Conservation (phyloP, 2,113 vertebrate species). For the Platysternon megacephalum region DNA sequence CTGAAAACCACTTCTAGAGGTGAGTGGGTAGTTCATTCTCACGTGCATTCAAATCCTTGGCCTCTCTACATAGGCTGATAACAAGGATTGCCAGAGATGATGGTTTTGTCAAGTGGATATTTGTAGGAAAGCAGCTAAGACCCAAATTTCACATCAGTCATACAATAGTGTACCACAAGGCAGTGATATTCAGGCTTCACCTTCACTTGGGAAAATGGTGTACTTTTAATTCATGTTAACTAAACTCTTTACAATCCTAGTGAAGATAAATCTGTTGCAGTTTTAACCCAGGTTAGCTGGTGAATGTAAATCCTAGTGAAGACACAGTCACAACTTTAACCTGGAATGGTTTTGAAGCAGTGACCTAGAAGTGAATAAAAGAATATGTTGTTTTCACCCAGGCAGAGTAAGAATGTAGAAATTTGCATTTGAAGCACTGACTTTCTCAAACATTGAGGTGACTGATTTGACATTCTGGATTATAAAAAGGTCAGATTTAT, state of each 20-base stretch:
- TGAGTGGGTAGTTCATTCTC: rapidly evolving
- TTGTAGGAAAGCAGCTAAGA: background rate
- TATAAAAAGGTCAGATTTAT: background rate
- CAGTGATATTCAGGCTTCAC: background rate
- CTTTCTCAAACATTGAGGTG: background rate
- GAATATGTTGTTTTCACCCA: background rate
- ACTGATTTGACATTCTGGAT: background rate
- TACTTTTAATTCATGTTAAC: background rate
- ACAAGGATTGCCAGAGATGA: background rate
- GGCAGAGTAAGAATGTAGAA: constrained; percentile 10
- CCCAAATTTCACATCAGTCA: background rate
- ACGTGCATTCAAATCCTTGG: background rate
- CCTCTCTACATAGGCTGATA: background rate
- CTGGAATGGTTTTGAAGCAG: background rate
- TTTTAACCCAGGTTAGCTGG: background rate
- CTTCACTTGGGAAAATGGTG: background rate
- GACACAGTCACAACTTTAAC: background rate
- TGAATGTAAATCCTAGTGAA: background rate
- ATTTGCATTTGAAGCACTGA: background rate
- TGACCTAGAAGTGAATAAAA: background rate
- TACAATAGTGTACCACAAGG: rapidly evolving
- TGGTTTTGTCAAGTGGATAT: background rate
- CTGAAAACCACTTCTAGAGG: background rate
- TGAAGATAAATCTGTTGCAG: background rate
- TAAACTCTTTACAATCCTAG: background rate